Conservation (phyloP, 92 coral and sea anemone genomes). For the Umimayanthus chanpuru region DNA sequence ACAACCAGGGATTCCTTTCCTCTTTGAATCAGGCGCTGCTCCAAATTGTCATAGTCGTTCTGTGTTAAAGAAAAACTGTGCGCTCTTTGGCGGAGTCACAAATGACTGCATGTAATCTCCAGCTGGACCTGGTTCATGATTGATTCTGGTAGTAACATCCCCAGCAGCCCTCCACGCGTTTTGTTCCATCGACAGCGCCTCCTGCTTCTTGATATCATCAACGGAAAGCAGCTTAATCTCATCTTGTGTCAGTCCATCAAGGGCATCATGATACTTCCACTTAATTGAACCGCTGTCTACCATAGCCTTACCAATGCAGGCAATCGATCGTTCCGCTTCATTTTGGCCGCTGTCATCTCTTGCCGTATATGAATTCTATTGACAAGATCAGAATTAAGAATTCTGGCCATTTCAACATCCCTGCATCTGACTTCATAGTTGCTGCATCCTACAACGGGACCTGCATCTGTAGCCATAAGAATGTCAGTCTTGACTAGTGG, state of each 20-base stretch:
- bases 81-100: slow-evolving; percentile 4
- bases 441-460: slow-evolving; percentile 57
- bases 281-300: slow-evolving; percentile 53
- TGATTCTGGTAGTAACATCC: too few species aligned
- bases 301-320: slow-evolving; percentile 61
- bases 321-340: slow-evolving; percentile 67
- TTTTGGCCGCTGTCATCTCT: slow-evolving; percentile 63
- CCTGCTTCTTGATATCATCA: too few species aligned
- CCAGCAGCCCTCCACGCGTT: too few species aligned
- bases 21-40: slow-evolving; percentile 24
- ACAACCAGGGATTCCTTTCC: slow-evolving; percentile 9
- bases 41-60: slow-evolving; percentile 34
- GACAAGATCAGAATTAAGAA: slow-evolving; percentile 49
- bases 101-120: too few species aligned
- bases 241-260: slow-evolving; percentile 47
- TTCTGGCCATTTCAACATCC: slow-evolving; percentile 65
- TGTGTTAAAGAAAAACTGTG: slow-evolving; percentile 48
- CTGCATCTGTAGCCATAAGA: slow-evolving; percentile 55
- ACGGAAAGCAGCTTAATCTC: slow-evolving; percentile 24
- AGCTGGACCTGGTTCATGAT: too few species aligned
- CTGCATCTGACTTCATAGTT: slow-evolving; percentile 41
- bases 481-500: slow-evolving; percentile 48
- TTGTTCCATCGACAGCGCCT: too few species aligned
- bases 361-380: slow-evolving; percentile 54
- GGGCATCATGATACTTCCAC: slow-evolving; percentile 57